Conservation (phyloP, 1,140 invertebrate species). For the Aporrectodea caliginosa region DNA sequence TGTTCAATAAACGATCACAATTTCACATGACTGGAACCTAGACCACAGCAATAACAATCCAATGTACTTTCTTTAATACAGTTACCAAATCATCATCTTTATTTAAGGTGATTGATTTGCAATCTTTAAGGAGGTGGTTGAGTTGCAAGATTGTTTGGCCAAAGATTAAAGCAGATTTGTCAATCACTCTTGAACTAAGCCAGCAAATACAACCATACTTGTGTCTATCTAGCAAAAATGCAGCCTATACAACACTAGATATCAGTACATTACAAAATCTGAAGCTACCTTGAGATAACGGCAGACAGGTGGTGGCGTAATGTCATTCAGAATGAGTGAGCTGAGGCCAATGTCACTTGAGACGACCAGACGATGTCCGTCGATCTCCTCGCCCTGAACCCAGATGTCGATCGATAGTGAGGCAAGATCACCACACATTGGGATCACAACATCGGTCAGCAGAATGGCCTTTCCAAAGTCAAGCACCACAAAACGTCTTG, state of each 20-base stretch:
- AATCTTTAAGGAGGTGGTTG: too few relatives aligned
- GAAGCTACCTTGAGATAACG: constrained; percentile 74
- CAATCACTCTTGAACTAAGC: too few relatives aligned
- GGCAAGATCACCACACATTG: constrained; percentile 77
- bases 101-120: too few relatives aligned
- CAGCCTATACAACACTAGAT: background rate
- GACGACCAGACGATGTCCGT: constrained; percentile 77
- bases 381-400: constrained; percentile 71
- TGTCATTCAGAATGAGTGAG: constrained; percentile 77
- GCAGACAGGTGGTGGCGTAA: constrained; percentile 82
- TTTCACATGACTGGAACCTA: too few relatives aligned
- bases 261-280: background rate
- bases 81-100: too few relatives aligned
- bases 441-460: constrained; percentile 82
- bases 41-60: too few relatives aligned
- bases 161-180: too few relatives aligned
- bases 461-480: constrained; percentile 81
- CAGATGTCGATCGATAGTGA: constrained; percentile 85
- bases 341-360: constrained; percentile 78
- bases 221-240: too few relatives aligned
- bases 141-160: too few relatives aligned
- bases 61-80: too few relatives aligned
- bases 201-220: too few relatives aligned
- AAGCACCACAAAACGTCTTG: constrained; percentile 74
- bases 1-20: too few relatives aligned